Evolutionary conservation across 1,140 invertebrate genomes (phyloP), one percentile per base, ranked within the genome.

Genomic region (Cherax destructor): DNA sequence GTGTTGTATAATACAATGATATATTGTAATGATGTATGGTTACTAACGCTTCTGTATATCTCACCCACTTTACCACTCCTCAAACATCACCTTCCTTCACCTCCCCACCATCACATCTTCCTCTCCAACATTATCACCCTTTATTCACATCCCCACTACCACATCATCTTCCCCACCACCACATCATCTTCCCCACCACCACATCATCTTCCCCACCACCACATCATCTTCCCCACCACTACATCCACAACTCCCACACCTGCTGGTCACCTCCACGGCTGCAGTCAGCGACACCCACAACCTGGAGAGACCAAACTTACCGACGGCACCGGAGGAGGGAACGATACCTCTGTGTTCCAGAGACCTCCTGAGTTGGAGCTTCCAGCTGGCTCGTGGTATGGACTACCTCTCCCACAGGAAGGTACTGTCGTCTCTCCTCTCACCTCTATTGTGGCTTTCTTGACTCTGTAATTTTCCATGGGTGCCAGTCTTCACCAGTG

Each of bases 371-470:
- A 83, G 92, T 72, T 93, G 93, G 93, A 78, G 84, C 41, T 93
- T 80, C 65, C 93, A 93, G 74, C 78, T 93, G 24, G 87, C 93
- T 1, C 69, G 87, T 5, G 93, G 93, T 24, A 93, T 93, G 93
- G 89, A 93, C 59, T 93, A 93, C 52, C 81, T 93, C 30, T 47
- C 92, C 24, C 59, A 77, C 81, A 92, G 79, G 49, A 97, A 86
- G 78, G 92, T 95, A 0, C 13, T 4, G 6, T 16, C 7, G 9
- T 52, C 10, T 6, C 47, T 83, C 56, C 11, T 83, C 18, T 30
- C 16, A 24, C 5, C 9, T 9, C 4, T 47, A 6, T 50, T 49
- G 50, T 56, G 9, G 16, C 21, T 80, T 80, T 50, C 10, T 80
- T 80, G 5, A n/a, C n/a, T 2, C 21, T 76, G 30, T 2, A 41